A percentile compares a stretch with the other conserved stretches of the same genome.
phyloP scores from a whole-genome alignment of 2,797 vertebrate species.

The Sternotherus odoratus region DNA sequence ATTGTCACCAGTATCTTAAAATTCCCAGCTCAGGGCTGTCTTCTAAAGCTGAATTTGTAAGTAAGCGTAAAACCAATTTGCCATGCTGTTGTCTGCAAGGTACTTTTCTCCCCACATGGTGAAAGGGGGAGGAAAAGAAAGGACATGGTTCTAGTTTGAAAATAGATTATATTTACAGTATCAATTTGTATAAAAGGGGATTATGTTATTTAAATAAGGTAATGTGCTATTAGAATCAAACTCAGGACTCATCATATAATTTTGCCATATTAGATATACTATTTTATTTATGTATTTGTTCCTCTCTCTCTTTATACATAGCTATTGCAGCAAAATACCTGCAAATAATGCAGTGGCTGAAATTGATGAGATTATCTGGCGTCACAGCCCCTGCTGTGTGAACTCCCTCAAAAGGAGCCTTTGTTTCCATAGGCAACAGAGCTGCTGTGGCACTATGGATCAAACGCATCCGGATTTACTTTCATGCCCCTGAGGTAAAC shows the following conservation, averaged over 20 bases:
- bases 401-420: constrained; percentile 57
- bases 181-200: constrained; percentile 28
- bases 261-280: not conserved
- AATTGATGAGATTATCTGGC: constrained; percentile 35
- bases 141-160: not conserved
- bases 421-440: constrained; percentile 79
- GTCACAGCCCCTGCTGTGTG: not conserved
- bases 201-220: constrained; percentile 1
- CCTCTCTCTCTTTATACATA: rapidly evolving
- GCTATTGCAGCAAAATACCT: not conserved
- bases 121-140: not conserved
- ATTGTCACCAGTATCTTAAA: not conserved
- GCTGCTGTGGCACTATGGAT: constrained; percentile 52
- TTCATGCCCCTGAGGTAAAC: constrained; percentile 73
- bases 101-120: not conserved
- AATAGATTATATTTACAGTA: not conserved
- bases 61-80: constrained; percentile 43
- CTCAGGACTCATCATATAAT: not conserved
- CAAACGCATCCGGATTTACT: constrained; percentile 65
- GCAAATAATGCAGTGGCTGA: not conserved
- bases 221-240: not conserved
- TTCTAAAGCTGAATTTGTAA: constrained; percentile 44
- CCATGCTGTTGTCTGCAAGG: constrained; percentile 22
- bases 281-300: not conserved
- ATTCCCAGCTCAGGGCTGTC: constrained; percentile 12